These are phyloP conservation scores for Papilio polytes DNA, from an alignment of 1,140 invertebrate genomes.

Conservation along the genomic window DNA sequence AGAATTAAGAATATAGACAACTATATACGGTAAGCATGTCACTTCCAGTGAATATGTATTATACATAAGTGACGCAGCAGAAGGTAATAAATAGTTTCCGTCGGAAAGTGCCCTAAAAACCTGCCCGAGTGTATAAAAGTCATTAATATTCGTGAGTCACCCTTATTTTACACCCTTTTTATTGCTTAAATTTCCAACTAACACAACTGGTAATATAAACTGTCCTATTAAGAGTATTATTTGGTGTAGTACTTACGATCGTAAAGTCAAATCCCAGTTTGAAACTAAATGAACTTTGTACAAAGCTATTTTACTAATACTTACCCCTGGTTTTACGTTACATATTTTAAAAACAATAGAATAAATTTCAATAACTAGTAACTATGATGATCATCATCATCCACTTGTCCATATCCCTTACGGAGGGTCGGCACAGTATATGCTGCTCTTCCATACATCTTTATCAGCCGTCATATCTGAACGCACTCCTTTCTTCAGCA, in stretches of 20 bases:
- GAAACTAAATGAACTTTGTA: neutral
- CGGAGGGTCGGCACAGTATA: no score
- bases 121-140: conserved; percentile 33
- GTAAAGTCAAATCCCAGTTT: neutral
- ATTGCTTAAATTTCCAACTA: conserved; percentile 9
- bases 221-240: neutral
- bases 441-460: no score
- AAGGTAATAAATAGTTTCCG: conserved; percentile 57
- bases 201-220: neutral
- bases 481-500: no score
- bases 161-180: conserved; percentile 25
- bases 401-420: no score
- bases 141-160: conserved; percentile 34
- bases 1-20: neutral
- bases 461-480: no score
- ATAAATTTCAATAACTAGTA: no score
- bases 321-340: neutral
- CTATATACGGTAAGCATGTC: neutral
- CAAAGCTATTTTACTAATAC: neutral
- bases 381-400: no score
- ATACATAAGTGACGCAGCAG: conserved; percentile 42
- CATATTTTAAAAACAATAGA: no score
- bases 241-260: neutral
- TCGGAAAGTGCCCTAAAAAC: conserved; percentile 49
- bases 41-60: conserved; percentile 28